These are phyloP conservation scores for Zootermopsis nevadensis DNA, from an alignment of 2,888 invertebrate species.

Conservation along the genomic window DNA sequence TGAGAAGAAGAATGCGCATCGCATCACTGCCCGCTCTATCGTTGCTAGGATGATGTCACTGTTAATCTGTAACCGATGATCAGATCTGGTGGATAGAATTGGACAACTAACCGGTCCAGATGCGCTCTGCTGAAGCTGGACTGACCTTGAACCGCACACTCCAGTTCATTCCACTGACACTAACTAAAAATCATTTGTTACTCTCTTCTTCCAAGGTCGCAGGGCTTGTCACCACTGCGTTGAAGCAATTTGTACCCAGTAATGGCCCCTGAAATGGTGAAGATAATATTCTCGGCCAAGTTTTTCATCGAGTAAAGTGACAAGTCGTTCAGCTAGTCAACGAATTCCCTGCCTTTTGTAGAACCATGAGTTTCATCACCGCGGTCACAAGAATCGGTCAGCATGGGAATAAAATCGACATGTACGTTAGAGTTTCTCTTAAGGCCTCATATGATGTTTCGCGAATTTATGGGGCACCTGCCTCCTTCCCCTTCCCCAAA, in stretches of 20 bases:
- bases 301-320: too few species aligned
- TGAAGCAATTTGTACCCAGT: not conserved
- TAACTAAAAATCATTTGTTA: conserved; percentile 2
- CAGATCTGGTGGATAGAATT: not conserved
- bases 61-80: not conserved
- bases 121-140: conserved; percentile 13
- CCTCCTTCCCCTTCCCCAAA: too few species aligned
- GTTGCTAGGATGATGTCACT: conserved; percentile 4
- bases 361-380: too few species aligned
- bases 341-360: too few species aligned
- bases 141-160: conserved; percentile 16
- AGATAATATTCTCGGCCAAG: too few species aligned
- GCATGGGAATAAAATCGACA: too few species aligned
- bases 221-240: not conserved
- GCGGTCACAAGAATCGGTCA: too few species aligned
- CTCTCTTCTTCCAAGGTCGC: not conserved
- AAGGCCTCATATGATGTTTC: too few species aligned
- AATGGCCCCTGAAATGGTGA: too few species aligned
- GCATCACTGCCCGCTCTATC: conserved; percentile 8
- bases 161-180: conserved; percentile 10
- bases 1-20: not conserved
- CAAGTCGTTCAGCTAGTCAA: too few species aligned
- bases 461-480: too few species aligned
- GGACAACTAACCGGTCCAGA: conserved; percentile 13
- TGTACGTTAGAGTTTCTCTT: too few species aligned